Evolutionary conservation across 2,888 invertebrate genomes (phyloP).

Genomic region (Xestobium rufovillosum): DNA sequence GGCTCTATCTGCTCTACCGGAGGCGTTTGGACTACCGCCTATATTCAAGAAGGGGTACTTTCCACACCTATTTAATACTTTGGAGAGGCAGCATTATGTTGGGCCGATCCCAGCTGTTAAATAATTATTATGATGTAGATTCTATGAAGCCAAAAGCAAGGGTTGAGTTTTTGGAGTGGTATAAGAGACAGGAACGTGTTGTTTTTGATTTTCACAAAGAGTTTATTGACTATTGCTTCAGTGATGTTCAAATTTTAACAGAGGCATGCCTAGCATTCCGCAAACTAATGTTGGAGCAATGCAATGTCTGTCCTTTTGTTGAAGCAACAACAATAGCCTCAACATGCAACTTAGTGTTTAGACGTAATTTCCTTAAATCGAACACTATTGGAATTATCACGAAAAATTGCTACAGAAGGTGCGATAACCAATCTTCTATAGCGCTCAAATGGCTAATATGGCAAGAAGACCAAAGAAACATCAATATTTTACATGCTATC

Average conservation of each 20-base stretch:
- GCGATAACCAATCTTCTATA: neutral
- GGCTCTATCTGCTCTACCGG: conserved; percentile 1
- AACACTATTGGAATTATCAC: neutral
- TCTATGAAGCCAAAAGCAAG: neutral
- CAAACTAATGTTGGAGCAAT: neutral
- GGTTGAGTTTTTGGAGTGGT: neutral
- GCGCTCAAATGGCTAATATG: neutral
- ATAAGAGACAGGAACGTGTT: neutral
- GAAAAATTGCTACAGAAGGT: neutral
- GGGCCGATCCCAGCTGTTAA: neutral
- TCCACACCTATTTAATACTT: conserved; percentile 2
- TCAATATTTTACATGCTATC: conserved; percentile 1
- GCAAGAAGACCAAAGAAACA: neutral
- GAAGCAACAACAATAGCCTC: conserved; percentile 2
- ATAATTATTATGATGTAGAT: conserved; percentile 1
- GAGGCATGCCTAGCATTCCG: neutral
- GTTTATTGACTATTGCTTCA: neutral
- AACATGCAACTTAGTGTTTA: conserved; percentile 2
- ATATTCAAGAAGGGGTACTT: conserved; percentile 1
- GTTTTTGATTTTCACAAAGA: neutral
- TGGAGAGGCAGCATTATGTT: neutral
- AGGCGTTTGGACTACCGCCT: neutral
- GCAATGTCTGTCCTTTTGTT: neutral
- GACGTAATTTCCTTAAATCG: conserved; percentile 2
- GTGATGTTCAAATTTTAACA: neutral